Base-by-base conservation (phyloP, 2,113 vertebrate species). In the Rhegmatorhina hoffmannsi region DNA sequence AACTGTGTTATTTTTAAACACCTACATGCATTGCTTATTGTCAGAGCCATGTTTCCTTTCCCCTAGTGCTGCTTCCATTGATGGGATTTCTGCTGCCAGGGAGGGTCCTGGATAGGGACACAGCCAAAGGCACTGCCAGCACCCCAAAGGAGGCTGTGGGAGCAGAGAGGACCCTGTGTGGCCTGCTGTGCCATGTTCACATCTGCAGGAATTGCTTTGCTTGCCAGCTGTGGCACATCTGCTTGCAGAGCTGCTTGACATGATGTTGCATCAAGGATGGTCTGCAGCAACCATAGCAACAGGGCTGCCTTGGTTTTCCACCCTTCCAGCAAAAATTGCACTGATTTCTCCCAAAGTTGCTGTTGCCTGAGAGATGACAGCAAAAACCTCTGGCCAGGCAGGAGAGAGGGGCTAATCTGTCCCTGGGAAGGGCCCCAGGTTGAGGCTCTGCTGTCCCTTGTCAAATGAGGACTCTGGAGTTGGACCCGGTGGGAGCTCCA, bases 161-260 rank as follows among this genome's bases (percentile, higher is more conserved):
- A 72, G 28, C 28, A 29, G 62, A 66, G 59, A 80, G 72, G 47
- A 15, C 34, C 23, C 20, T 28, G 31, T 26, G 67, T 75, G 52
- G 5, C 40, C 69, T 56, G 49, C 59, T 55, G 18, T 14, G 36
- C 34, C 7, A 1, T 13, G 58, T 31, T 87, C 28, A 58, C 84
- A 83, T 14, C 84, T 73, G 74, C 52, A 36, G 40, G 19, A 47
- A 46, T 43, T 0, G 1, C 31, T 84, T 60, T 25, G 69, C 53
- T 82, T 52, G 69, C 90, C 95, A 96, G 92, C 95, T 95, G 90
- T 16, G 3, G 31, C 86, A 83, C 95, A 95, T 88, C 94, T 80
- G 79, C 64, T 62, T 47, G 72, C 82, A 78, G 82, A 82, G 34
- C 87, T 87, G 93, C 70, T 82, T 16, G 19, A 26, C 8, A 1